Conservation (phyloP, 2,888 invertebrate species). For the Chymomyza caudatula region DNA sequence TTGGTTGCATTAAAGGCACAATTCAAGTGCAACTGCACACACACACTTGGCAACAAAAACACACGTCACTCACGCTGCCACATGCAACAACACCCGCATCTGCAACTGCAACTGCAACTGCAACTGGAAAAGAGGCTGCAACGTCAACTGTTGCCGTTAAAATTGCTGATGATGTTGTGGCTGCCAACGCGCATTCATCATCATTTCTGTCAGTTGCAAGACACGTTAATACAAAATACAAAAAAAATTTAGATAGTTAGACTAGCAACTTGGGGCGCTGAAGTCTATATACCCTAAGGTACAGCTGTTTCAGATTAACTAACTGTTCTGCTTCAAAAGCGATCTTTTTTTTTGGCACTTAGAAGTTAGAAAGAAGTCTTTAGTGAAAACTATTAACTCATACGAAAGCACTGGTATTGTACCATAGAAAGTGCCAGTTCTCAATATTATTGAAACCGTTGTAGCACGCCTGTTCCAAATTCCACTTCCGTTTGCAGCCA, state of each 20-base stretch:
- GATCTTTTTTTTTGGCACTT: no score
- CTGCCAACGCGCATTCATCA: slow-evolving; percentile 63
- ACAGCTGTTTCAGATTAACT: no score
- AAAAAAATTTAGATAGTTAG: background rate
- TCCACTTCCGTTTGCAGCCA: background rate
- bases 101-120: slow-evolving; percentile 13
- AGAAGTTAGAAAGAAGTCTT: no score
- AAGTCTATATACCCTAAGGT: background rate
- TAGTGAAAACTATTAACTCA: no score
- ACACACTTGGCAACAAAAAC: background rate
- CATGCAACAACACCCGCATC: slow-evolving; percentile 19
- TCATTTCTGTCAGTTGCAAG: slow-evolving; percentile 54
- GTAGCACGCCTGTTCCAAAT: background rate
- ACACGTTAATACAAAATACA: background rate
- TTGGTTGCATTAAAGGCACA: slow-evolving; percentile 51
- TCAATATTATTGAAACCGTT: background rate
- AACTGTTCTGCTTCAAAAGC: no score
- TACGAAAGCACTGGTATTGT: no score
- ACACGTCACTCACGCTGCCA: background rate
- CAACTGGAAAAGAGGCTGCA: slow-evolving; percentile 26
- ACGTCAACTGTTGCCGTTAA: slow-evolving; percentile 44
- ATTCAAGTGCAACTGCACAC: slow-evolving; percentile 2
- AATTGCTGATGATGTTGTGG: slow-evolving; percentile 59
- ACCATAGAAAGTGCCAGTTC: no score
- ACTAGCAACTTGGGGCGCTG: background rate